Evolutionary conservation across 2,797 vertebrate genomes (phyloP).

Genomic region (Coregonus suidteri): DNA sequence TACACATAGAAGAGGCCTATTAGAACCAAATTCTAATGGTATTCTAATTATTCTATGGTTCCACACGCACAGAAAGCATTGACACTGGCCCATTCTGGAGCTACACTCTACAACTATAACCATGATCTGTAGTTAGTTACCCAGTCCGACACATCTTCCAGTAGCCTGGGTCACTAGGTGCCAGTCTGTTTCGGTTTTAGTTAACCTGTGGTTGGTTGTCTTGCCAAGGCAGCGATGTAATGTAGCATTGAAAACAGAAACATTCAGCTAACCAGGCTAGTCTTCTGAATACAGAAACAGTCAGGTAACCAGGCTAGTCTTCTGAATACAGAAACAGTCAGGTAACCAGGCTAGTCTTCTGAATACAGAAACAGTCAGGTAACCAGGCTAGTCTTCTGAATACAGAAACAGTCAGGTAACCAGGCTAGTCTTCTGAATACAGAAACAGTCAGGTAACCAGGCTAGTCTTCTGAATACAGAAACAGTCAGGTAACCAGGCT

Average conservation of each 20-base stretch:
- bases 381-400: too few species aligned
- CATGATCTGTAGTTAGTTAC: constrained; percentile 35
- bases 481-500: too few species aligned
- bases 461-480: constrained; percentile 20
- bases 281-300: constrained; percentile 15
- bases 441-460: constrained; percentile 33
- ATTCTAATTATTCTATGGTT: constrained; percentile 75
- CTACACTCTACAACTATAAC: constrained; percentile 38
- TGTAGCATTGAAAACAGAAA: constrained; percentile 26
- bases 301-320: too few species aligned
- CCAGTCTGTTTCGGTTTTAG: not conserved
- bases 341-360: not conserved
- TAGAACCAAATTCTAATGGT: constrained; percentile 54
- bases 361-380: constrained; percentile 41
- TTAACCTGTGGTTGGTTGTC: not conserved
- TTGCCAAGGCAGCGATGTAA: not conserved
- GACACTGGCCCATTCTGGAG: constrained; percentile 63
- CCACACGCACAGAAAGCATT: constrained; percentile 72
- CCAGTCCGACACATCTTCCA: not conserved
- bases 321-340: too few species aligned
- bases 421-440: too few species aligned
- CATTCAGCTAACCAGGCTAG: constrained; percentile 17
- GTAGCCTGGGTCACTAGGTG: not conserved
- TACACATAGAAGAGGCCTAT: constrained; percentile 73
- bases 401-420: too few species aligned